These are phyloP conservation scores for Drosophila arawakana DNA, from an alignment of 1,140 invertebrate species.

Conservation along the genomic window DNA sequence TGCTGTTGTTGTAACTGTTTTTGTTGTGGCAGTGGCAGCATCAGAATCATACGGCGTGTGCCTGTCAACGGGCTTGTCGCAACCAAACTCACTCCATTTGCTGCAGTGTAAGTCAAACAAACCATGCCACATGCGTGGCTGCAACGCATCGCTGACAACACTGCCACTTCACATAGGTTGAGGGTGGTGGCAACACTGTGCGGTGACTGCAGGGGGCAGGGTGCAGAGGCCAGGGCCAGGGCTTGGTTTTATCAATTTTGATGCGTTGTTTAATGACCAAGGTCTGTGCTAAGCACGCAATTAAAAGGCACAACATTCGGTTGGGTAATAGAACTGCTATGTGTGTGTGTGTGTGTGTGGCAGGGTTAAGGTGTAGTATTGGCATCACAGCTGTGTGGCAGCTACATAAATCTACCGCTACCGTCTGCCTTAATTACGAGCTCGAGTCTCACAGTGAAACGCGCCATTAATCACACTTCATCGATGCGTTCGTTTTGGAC, in stretches of 20 bases:
- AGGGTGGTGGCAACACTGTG: background rate
- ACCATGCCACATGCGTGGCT: constrained; percentile 42
- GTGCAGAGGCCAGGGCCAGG: background rate
- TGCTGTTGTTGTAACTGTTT: background rate
- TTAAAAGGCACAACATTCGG: constrained; percentile 54
- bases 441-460: constrained; percentile 65
- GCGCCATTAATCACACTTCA: constrained; percentile 80
- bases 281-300: constrained; percentile 73
- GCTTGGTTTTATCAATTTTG: constrained; percentile 70
- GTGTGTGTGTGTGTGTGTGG: constrained; percentile 3
- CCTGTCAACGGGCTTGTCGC: constrained; percentile 38
- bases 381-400: constrained; percentile 48
- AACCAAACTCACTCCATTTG: constrained; percentile 53
- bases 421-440: constrained; percentile 65
- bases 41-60: constrained; percentile 8
- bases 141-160: constrained; percentile 33
- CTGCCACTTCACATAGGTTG: background rate
- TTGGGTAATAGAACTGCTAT: constrained; percentile 48
- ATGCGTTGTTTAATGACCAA: constrained; percentile 73
- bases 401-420: constrained; percentile 64
- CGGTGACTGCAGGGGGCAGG: too few relatives aligned
- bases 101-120: constrained; percentile 48
- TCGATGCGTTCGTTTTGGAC: constrained; percentile 56
- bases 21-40: constrained; percentile 7
- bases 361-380: constrained; percentile 37